Percentiles rank a stretch among this genome's conserved stretches.
These are phyloP conservation scores for Corydoras maculifer DNA, from an alignment of 2,113 vertebrate species.

Conservation along the genomic window DNA sequence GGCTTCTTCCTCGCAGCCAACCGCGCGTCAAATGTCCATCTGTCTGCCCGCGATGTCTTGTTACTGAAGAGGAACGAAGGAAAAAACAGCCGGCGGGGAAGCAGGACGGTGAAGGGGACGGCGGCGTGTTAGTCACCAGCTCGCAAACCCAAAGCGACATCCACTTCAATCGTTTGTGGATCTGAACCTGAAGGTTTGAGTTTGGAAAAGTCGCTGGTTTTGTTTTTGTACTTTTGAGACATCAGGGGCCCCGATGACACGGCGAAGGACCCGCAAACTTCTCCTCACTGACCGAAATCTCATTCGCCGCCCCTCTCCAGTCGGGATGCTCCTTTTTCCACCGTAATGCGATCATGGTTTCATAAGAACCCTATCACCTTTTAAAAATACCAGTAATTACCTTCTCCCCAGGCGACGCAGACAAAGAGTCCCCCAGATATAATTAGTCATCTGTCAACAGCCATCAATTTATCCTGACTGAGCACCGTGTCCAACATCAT, in stretches of 20 bases:
- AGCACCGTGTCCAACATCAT: slow-evolving; percentile 62
- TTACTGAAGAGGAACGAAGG: slow-evolving; percentile 50
- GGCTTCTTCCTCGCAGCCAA: no score
- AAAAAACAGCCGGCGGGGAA: slow-evolving; percentile 48
- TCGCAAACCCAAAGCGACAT: slow-evolving; percentile 69
- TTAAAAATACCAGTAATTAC: slow-evolving; percentile 67
- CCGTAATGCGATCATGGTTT: slow-evolving; percentile 58
- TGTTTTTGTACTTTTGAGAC: no score
- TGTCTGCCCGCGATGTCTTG: slow-evolving; percentile 58
- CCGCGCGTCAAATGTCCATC: slow-evolving; percentile 55
- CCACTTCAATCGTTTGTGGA: slow-evolving; percentile 65
- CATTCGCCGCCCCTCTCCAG: slow-evolving; percentile 36
- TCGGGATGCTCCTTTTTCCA: slow-evolving; percentile 39
- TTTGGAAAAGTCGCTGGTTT: no score
- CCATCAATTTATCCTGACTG: slow-evolving; percentile 62
- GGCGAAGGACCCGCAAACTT: no score
- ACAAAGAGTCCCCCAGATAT: slow-evolving; percentile 62
- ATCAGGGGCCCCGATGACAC: no score
- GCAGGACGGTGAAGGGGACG: slow-evolving; percentile 58
- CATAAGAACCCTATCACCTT: slow-evolving; percentile 63
- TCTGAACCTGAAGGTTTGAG: slow-evolving; percentile 27
- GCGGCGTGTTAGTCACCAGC: slow-evolving; percentile 65
- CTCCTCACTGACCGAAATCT: slow-evolving; percentile 34
- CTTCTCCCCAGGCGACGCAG: slow-evolving; percentile 57
- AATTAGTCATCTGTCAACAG: slow-evolving; percentile 68